Conservation (phyloP, 37 sponge, comb jelly and placozoan species). For the Petrosia ficiformis region DNA sequence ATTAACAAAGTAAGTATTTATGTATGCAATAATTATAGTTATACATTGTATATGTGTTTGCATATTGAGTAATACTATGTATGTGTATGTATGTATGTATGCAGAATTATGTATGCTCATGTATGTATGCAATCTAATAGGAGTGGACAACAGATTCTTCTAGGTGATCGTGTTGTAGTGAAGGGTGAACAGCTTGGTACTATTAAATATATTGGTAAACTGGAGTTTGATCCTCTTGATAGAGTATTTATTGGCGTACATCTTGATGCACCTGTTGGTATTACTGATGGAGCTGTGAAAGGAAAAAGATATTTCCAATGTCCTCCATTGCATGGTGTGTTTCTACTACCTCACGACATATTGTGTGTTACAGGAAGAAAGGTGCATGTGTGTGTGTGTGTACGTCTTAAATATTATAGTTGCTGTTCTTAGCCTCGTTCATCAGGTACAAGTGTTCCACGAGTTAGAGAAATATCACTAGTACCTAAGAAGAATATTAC, state of each 20-base stretch:
- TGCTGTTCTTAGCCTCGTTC: slow-evolving; percentile 20
- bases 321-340: slow-evolving; percentile 64
- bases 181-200: slow-evolving; percentile 72
- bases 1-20: no score
- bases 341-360: slow-evolving; percentile 51
- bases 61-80: no score
- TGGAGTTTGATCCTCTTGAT: slow-evolving; percentile 43
- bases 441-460: slow-evolving; percentile 31
- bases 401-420: neutral
- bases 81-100: no score
- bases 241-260: slow-evolving; percentile 65
- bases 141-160: slow-evolving; percentile 82
- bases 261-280: slow-evolving; percentile 71
- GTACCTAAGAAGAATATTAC: neutral
- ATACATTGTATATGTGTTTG: no score
- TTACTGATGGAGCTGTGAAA: slow-evolving; percentile 47
- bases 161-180: slow-evolving; percentile 78
- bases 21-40: no score
- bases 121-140: no score
- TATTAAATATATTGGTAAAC: slow-evolving; percentile 76
- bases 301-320: slow-evolving; percentile 65
- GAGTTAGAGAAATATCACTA: slow-evolving; percentile 26
- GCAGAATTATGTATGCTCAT: neutral
- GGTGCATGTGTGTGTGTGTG: slow-evolving; percentile 12
- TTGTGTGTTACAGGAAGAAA: slow-evolving; percentile 72